Percentiles rank a stretch among this genome's conserved stretches.
Conservation (phyloP, 2,113 vertebrate genomes). For the Xiphias gladius region DNA sequence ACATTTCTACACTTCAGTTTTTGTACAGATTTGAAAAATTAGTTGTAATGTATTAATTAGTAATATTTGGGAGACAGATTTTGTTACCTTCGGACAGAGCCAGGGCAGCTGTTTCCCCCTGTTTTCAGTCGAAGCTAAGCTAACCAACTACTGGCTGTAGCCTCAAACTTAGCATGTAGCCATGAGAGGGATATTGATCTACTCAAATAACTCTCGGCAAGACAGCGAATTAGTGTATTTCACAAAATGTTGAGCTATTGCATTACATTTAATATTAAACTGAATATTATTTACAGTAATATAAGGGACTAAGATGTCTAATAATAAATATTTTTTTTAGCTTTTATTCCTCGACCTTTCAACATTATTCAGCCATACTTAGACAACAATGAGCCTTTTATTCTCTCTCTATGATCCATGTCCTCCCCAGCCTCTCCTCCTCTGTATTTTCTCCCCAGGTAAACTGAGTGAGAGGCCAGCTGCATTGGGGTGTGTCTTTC, state of each 20-base stretch:
- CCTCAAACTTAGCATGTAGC: too few species aligned
- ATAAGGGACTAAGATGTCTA: background rate
- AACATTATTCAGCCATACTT: conserved; percentile 3
- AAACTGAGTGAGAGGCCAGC: conserved; percentile 25
- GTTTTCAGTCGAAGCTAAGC: too few species aligned
- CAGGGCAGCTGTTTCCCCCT: too few species aligned
- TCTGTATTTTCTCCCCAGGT: conserved; percentile 49
- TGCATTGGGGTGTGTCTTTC: conserved; percentile 51
- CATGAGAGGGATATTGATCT: too few species aligned
- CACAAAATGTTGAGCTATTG: background rate
- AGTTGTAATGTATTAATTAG: too few species aligned
- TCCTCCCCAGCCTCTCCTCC: background rate
- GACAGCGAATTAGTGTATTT: too few species aligned
- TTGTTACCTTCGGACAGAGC: too few species aligned
- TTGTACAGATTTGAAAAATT: too few species aligned
- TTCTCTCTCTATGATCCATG: background rate
- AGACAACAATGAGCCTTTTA: conserved; percentile 25
- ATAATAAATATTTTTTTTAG: background rate
- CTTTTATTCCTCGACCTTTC: conserved; percentile 7
- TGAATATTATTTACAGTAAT: background rate
- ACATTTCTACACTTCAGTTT: too few species aligned
- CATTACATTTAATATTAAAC: background rate
- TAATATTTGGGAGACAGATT: too few species aligned
- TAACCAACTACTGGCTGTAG: too few species aligned
- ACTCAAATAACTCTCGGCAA: too few species aligned